phyloP scores from a whole-genome alignment of 2,888 invertebrate genomes.

The Epistrophella euchroma region DNA sequence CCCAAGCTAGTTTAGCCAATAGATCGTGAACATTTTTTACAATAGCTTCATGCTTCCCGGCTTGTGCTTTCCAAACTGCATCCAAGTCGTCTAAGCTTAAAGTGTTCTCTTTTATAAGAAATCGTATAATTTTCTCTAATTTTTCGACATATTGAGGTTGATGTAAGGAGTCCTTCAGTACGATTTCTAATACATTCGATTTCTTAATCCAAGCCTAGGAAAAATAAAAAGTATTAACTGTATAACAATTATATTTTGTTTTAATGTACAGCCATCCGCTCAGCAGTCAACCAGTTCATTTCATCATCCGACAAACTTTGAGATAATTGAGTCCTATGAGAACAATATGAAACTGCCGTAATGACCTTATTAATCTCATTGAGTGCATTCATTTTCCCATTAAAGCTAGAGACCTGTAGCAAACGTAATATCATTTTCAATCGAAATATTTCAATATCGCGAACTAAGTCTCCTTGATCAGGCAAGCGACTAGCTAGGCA shows the following conservation, averaged over 20 bases:
- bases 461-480: conserved; percentile 90
- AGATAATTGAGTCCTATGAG: conserved; percentile 87
- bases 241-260: background rate
- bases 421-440: conserved; percentile 97
- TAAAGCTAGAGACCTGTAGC: conserved; percentile 98
- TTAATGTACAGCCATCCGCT: conserved; percentile 94
- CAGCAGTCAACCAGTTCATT: conserved; percentile 96
- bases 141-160: conserved; percentile 99
- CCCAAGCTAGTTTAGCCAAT: conserved; percentile 98
- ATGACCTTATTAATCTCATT: conserved; percentile 99
- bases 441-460: conserved; percentile 95
- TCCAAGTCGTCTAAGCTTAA: conserved; percentile 96
- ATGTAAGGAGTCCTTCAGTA: conserved; percentile 96
- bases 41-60: conserved; percentile 98
- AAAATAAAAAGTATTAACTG: conserved; percentile 51
- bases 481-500: conserved; percentile 93
- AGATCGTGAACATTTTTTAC: conserved; percentile 99
- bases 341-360: conserved; percentile 94
- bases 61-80: conserved; percentile 98
- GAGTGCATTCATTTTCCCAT: conserved; percentile 99
- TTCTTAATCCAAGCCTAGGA: conserved; percentile 96
- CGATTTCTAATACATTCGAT: conserved; percentile 97
- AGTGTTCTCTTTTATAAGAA: conserved; percentile 97
- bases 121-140: conserved; percentile 97
- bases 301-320: conserved; percentile 90